Base-by-base conservation (phyloP, 2,888 invertebrate species). In the Uropetala carovei region DNA sequence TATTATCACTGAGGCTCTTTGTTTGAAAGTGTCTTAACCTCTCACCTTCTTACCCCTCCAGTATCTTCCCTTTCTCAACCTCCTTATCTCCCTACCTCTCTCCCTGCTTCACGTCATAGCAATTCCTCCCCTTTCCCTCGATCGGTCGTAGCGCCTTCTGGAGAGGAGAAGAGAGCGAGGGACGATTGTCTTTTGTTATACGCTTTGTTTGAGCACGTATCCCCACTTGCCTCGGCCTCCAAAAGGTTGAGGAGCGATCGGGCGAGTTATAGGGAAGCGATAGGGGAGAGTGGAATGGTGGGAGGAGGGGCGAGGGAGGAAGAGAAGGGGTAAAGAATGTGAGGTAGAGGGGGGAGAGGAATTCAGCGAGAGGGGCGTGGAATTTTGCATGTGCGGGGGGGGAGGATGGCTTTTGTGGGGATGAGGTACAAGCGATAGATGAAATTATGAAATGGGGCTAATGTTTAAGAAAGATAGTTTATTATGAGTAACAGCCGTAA, bases 161-260 rank as follows among this genome's bases (percentile, higher is more conserved):
- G 68, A n/a, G 83, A 83, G 57, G 82, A 16, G n/a, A 16, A 84
- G 84, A 22, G 27, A 58, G 30, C 86, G 89, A 27, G 89, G 30
- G 22, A 56, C 89, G 89, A 68, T 68, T 89, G 89, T 89, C 89
- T 89, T 89, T 86, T 86, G 86, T 86, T 27, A 27, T 27, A 86
- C 86, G 86, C 86, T 86, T 89, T 64, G 89, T 89, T 89, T 30
- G 89, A 89, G 60, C 89, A 89, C 89, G 89, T 89, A 18, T 60
- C 89, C 18, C 68, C 89, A 89, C 64, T 89, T 89, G 89, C 89
- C 68, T 10, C 89, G 30, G 30, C 86, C 86, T 86, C 86, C 59
- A 60, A 60, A 60, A 86, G 60, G 86, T 60, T 57, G 83, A 83
- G 57, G 56, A 83, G 22, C 30, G 59, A 86, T 86, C 86, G 14